Evolutionary conservation across 2,888 invertebrate genomes (phyloP), one percentile per base, ranked within the genome.

Genomic region (Epistrophe eligans): DNA sequence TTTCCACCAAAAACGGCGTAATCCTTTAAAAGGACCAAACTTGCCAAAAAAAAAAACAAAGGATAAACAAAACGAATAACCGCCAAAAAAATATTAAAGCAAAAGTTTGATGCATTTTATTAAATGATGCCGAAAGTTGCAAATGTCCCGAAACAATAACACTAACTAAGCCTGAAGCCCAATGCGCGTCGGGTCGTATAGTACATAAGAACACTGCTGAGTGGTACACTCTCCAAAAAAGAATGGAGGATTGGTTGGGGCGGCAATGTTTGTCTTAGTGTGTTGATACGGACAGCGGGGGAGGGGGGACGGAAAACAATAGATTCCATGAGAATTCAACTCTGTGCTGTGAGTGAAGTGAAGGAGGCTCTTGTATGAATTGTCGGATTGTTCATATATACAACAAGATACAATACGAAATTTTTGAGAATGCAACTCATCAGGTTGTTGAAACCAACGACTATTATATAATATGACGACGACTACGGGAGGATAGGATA

Each of bases 391-490:
- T 79, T 83, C 83, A 62, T 50, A 48, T 32, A 38, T 48, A 35
- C 50, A 67, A 67, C 35, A 19, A 32, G 70, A 73, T 79, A 77
- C 76, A 80, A 85, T 81, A 73, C 55, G 57, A 52, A 11, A 58
- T 74, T 85, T 77, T 57, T 28, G 17, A 74, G 64, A 82, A 79
- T 71, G 62, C 52, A 77, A 82, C 82, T 85, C 82, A 79, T 85
- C 85, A 82, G 77, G 85, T 85, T 85, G 85, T 82, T 85, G 77
- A 81, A 81, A 73, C 70, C 50, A 67, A 48, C 32, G 32, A 66
- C 45, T 11, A 13, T 13, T 13, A 19, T 9, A 19, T 19, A 4
- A 62, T 28, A 32, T 0, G 7, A 13, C 4, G 62, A 28, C 32
- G 43, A 38, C 28, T 28, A 24, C 48, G 43, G 5, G 5, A 55